Evolutionary conservation across 2,113 vertebrate genomes (phyloP).

Genomic region (Phoxinus phoxinus): DNA sequence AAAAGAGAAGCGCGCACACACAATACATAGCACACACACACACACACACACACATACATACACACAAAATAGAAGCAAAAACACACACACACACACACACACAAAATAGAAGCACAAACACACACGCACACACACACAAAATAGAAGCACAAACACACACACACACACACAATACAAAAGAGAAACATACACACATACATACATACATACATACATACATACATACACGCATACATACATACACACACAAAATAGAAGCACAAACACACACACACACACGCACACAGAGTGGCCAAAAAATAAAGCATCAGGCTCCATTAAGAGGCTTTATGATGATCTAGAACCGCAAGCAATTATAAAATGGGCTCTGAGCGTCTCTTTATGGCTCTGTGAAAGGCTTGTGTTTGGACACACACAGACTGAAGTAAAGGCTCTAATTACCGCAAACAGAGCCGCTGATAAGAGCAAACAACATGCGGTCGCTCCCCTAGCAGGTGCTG

Average conservation of each 20-base stretch:
- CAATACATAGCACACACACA: neutral
- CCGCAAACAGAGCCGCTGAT: slow-evolving; percentile 38
- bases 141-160: neutral
- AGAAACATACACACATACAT: neutral
- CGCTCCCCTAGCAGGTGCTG: neutral
- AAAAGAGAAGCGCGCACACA: slow-evolving; percentile 1
- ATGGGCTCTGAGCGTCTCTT: neutral
- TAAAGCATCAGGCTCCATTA: slow-evolving; percentile 19
- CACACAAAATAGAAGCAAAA: too few species aligned
- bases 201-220: too few species aligned
- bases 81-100: neutral
- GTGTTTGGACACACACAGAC: slow-evolving; percentile 23
- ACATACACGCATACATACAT: neutral
- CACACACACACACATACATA: neutral
- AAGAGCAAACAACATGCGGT: neutral
- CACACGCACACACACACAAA: neutral
- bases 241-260: too few species aligned
- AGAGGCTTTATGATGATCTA: slow-evolving; percentile 6
- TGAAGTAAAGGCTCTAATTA: slow-evolving; percentile 33
- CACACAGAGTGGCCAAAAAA: neutral
- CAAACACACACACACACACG: neutral
- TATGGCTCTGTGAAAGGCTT: slow-evolving; percentile 24
- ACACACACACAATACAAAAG: neutral
- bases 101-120: slow-evolving; percentile 4
- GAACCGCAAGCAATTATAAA: slow-evolving; percentile 21